These are phyloP conservation scores for Drosophila borealis DNA, from an alignment of 2,888 invertebrate species.

Conservation along the genomic window DNA sequence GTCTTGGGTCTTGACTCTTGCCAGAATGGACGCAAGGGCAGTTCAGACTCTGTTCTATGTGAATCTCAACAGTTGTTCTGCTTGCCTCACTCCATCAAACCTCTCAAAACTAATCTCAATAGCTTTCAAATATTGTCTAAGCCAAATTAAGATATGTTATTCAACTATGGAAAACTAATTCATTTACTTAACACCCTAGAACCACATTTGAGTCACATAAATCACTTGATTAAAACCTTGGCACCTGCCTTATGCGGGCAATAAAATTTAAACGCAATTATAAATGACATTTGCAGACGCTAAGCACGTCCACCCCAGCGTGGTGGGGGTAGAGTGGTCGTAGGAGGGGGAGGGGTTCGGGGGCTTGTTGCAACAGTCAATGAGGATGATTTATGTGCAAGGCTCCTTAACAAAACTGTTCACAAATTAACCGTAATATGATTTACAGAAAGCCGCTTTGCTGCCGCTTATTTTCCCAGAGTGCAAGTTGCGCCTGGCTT, in stretches of 20 bases:
- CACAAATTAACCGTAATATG: conserved; percentile 78
- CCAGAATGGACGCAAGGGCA: too few species aligned
- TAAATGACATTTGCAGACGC: conserved; percentile 62
- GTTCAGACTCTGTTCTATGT: too few species aligned
- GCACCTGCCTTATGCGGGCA: conserved; percentile 29
- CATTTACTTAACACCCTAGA: conserved; percentile 27
- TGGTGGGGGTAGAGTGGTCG: neutral
- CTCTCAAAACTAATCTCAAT: neutral
- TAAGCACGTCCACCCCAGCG: conserved; percentile 48
- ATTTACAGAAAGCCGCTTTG: conserved; percentile 63
- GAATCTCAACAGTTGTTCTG: too few species aligned
- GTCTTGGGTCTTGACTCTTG: too few species aligned
- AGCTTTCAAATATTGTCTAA: neutral
- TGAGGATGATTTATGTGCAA: conserved; percentile 65
- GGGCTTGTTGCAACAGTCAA: conserved; percentile 5
- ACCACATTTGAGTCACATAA: conserved; percentile 40
- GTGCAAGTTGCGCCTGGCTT: conserved; percentile 55
- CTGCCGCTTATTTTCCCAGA: conserved; percentile 48
- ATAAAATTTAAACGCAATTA: conserved; percentile 53
- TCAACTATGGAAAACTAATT: conserved; percentile 7
- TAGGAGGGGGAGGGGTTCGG: neutral
- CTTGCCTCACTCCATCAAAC: neutral
- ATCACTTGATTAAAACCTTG: conserved; percentile 53
- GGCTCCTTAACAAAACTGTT: conserved; percentile 71
- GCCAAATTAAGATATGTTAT: conserved; percentile 12